Base-by-base conservation (phyloP, 2,113 vertebrate species). In the Progne subis region DNA sequence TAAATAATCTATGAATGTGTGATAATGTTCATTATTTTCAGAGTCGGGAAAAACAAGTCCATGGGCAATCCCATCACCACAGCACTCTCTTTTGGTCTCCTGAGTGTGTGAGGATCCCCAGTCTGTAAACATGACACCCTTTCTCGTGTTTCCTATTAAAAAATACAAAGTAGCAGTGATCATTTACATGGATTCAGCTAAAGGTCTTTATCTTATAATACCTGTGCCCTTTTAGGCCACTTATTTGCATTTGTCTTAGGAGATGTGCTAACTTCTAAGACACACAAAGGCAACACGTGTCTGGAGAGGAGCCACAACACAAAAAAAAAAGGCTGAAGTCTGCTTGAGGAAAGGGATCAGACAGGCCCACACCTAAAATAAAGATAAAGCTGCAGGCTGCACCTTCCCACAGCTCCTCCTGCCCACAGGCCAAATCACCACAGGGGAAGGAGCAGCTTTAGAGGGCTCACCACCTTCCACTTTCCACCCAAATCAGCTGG, bases 361-460 rank as follows among this genome's bases (percentile, higher is more conserved):
- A 26, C 9, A 50, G 26, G 12, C 26, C 24, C n/a, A 44, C 4
- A 11, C 4, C 20, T 49, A 72, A 89, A 96, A 72, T 8, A 69
- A 86, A 74, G 46, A 92, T 67, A 81, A 75, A 41, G 9, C 8
- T 31, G 43, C 44, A 78, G 31, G 46, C 41, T 82, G 28, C 1
- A 6, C 53, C 25, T 72, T 78, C 23, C 37, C 0, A 0, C 53
- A 37, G n/a, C 44, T 85, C 24, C 50, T 92, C 18, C 71, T 49
- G 29, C 53, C 32, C 11, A 0, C 0, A 0, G 79, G 23, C n/a
- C 28, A 43, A 26, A 34, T 7, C 56, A 39, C 23, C 1, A 2
- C 3, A 6, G 29, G 32, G 34, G 13, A 49, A 69, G 28, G 29
- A 64, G 25, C 21, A 77, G 37, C 49, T 74, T 56, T 15, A 12